Evolutionary conservation across 2,888 invertebrate genomes (phyloP), one percentile per base, ranked within the genome.

Genomic region (Nymphalis c-album): DNA sequence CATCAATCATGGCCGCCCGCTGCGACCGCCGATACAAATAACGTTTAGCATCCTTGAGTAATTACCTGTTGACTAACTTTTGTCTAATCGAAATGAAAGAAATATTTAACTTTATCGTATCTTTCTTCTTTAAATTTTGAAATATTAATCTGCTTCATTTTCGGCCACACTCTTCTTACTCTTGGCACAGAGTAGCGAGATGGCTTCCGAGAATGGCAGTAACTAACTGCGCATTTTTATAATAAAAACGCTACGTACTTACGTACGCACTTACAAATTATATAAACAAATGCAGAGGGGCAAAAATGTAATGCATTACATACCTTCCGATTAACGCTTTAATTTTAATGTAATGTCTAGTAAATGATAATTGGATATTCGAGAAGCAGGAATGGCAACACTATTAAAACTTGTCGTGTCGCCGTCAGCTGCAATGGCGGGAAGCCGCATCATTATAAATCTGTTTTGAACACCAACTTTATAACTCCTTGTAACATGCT

Each of bases 1-100:
- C 76, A 78, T 78, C 76, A 73, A 75, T 77, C 76, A 78, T 74
- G 73, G 71, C 71, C 65, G 65, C 63, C 71, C 65, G 65, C 68
- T 45, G 48, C 60, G 50, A 57, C 60, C 62, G 70, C 67, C n/a
- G 60, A 26, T 59, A 60, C 71, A 70, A 74, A 76, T 76, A 76
- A 68, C 73, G 70, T 73, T 71, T 70, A 71, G 64, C 71, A 63
- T 64, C 70, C 67, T 63, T 69, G 64, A 68, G 55, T 70, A 69
- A 72, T 70, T 64, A 66, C 59, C 63, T 18, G 40, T 57, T 57
- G 18, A 57, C 31, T 55, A 17, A 18, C 18, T 57, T 6, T 31
- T 17, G 55, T 55, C 5, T 57, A 40, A 57, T 40, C 35, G 18
- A 57, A 57, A 18, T 40, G n/a, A 20, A 8, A 31, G n/a, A 31